These are phyloP conservation scores for Taphrorychus bicolor DNA, from an alignment of 2,888 invertebrate genomes.

Conservation along the genomic window DNA sequence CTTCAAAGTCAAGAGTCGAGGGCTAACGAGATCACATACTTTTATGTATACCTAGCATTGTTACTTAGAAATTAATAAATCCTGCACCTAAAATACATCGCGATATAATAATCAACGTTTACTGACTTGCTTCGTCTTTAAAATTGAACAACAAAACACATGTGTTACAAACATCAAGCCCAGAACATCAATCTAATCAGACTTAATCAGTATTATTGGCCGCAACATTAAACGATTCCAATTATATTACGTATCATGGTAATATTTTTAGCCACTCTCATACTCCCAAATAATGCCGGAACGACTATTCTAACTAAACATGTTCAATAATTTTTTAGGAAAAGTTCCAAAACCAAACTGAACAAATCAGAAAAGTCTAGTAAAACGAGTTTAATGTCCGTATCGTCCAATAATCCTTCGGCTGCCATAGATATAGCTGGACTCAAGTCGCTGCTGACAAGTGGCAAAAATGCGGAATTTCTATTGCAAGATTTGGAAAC, in stretches of 20 bases:
- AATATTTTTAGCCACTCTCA: no score
- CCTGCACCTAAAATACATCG: no score
- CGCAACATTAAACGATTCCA: not conserved
- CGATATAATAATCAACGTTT: not conserved
- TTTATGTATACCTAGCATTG: no score
- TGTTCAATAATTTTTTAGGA: slow-evolving; percentile 4
- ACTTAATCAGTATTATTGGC: not conserved
- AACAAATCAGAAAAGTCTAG: slow-evolving; percentile 49
- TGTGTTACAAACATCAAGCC: not conserved
- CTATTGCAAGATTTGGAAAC: slow-evolving; percentile 69
- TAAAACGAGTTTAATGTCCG: slow-evolving; percentile 50
- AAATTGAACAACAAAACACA: not conserved
- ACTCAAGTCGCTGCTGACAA: slow-evolving; percentile 73
- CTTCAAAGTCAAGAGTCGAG: no score
- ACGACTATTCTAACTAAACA: no score
- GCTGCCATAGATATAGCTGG: slow-evolving; percentile 69
- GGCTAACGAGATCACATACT: no score
- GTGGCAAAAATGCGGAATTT: slow-evolving; percentile 73
- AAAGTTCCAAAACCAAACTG: slow-evolving; percentile 41
- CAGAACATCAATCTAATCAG: not conserved
- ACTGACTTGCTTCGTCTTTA: not conserved
- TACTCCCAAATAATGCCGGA: no score
- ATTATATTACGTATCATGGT: not conserved
- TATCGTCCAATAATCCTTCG: slow-evolving; percentile 62
- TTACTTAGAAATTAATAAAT: no score